Conservation (phyloP, 2,797 vertebrate genomes). For the Adrianichthys oophorus region DNA sequence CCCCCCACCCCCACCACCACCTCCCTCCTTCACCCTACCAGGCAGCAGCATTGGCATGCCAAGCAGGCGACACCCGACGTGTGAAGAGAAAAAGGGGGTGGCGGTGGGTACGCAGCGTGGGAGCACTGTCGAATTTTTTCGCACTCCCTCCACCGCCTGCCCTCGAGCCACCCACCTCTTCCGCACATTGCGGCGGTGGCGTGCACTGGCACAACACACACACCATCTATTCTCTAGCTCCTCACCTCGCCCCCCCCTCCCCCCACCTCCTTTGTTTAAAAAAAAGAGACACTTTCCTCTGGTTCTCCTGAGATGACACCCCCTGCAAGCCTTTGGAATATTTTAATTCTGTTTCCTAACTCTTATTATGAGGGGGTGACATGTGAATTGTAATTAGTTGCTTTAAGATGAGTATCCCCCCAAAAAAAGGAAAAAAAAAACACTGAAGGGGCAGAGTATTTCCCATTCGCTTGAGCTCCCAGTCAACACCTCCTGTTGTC, state of each 20-base stretch:
- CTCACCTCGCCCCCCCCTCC: conserved; percentile 4
- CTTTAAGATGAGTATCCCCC: conserved; percentile 77
- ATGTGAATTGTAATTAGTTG: conserved; percentile 90
- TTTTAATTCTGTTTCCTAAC: conserved; percentile 89
- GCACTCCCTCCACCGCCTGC: conserved; percentile 38
- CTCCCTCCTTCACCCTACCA: conserved; percentile 66
- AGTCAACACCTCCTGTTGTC: conserved; percentile 44
- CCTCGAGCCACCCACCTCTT: conserved; percentile 52
- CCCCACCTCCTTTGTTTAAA: conserved; percentile 20
- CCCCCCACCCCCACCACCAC: conserved; percentile 3
- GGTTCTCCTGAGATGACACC: conserved; percentile 78
- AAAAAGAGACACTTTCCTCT: conserved; percentile 68
- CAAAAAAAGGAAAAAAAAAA: conserved; percentile 21
- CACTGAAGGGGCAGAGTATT: conserved; percentile 53
- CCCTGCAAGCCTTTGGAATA: conserved; percentile 82
- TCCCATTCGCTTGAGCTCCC: conserved; percentile 58
- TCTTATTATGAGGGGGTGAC: conserved; percentile 86
- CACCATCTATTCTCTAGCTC: conserved; percentile 19
- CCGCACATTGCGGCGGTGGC: conserved; percentile 35
- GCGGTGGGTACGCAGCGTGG: conserved; percentile 70
- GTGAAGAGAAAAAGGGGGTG: conserved; percentile 68
- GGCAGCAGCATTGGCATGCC: conserved; percentile 68
- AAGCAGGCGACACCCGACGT: conserved; percentile 75
- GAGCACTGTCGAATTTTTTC: conserved; percentile 54
- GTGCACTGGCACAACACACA: conserved; percentile 54